Evolutionary conservation across 2,113 vertebrate genomes (phyloP).

Genomic region (Ammodytes dubius): DNA sequence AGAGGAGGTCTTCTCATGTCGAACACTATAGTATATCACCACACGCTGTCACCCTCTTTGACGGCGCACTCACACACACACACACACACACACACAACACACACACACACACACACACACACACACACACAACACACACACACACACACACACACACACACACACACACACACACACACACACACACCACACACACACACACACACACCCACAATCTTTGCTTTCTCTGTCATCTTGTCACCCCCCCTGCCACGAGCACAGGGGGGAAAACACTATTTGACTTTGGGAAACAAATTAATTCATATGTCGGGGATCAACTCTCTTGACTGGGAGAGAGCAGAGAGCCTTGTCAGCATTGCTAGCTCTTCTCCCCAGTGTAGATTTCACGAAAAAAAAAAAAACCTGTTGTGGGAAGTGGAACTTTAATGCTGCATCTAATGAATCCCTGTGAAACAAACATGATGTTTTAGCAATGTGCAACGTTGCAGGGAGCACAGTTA

Average conservation of each 20-base stretch:
- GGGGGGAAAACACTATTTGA: slow-evolving; percentile 67
- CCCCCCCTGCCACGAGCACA: slow-evolving; percentile 61
- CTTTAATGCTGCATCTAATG: slow-evolving; percentile 69
- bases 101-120: neutral
- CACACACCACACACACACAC: slow-evolving; percentile 1
- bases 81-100: neutral
- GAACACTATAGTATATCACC: slow-evolving; percentile 59
- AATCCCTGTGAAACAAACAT: slow-evolving; percentile 71
- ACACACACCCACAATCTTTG: slow-evolving; percentile 32
- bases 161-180: neutral
- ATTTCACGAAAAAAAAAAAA: slow-evolving; percentile 52
- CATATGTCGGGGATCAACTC: slow-evolving; percentile 71
- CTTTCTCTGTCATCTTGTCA: slow-evolving; percentile 69
- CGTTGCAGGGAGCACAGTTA: slow-evolving; percentile 30
- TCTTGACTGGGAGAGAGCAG: slow-evolving; percentile 64
- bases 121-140: slow-evolving; percentile 8
- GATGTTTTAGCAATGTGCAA: slow-evolving; percentile 39
- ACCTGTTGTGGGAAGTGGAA: slow-evolving; percentile 70
- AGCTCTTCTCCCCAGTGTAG: slow-evolving; percentile 61
- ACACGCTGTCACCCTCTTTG: slow-evolving; percentile 45
- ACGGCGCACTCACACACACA: neutral
- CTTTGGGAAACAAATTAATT: slow-evolving; percentile 83
- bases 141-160: slow-evolving; percentile 9
- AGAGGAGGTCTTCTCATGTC: slow-evolving; percentile 68
- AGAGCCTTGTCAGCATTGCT: slow-evolving; percentile 66